These are phyloP conservation scores for Ophiothrix spiculata DNA, from an alignment of 35 echinoderm and acorn worm species.

Conservation along the genomic window DNA sequence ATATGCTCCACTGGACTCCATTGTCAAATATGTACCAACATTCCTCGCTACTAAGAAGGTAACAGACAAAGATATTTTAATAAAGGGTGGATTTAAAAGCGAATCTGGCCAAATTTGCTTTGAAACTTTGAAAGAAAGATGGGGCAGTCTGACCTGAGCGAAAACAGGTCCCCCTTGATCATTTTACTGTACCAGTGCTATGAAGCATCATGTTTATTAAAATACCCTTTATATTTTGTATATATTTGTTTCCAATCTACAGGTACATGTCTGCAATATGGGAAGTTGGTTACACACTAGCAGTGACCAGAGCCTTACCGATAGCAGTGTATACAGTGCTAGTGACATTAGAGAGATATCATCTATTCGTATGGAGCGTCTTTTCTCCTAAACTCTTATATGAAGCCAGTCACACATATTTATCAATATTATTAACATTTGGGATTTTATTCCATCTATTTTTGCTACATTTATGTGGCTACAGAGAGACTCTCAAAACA, in stretches of 20 bases:
- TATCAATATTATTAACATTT: background rate
- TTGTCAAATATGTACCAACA: background rate
- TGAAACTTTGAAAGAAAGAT: too few species aligned
- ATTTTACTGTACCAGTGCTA: background rate
- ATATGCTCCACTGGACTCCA: background rate
- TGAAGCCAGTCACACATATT: conserved; percentile 47
- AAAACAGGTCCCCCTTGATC: background rate
- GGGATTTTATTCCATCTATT: background rate
- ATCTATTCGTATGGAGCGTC: conserved; percentile 94
- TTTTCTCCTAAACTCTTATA: conserved; percentile 91
- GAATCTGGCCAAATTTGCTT: too few species aligned
- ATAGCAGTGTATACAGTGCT: conserved; percentile 80
- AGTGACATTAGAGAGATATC: conserved; percentile 79
- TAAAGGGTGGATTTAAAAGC: background rate
- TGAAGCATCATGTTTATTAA: background rate
- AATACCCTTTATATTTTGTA: background rate
- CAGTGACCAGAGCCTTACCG: conserved; percentile 70
- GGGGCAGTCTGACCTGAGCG: background rate
- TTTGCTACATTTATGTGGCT: background rate
- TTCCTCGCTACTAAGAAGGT: background rate
- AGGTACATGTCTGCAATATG: conserved; percentile 35
- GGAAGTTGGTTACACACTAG: conserved; percentile 65
- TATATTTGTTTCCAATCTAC: conserved; percentile 17
- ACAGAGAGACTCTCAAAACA: background rate
- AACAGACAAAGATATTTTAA: background rate